These are phyloP conservation scores for Rhabdophis nuchalis DNA, from an alignment of 2,797 vertebrate species.

Conservation along the genomic window DNA sequence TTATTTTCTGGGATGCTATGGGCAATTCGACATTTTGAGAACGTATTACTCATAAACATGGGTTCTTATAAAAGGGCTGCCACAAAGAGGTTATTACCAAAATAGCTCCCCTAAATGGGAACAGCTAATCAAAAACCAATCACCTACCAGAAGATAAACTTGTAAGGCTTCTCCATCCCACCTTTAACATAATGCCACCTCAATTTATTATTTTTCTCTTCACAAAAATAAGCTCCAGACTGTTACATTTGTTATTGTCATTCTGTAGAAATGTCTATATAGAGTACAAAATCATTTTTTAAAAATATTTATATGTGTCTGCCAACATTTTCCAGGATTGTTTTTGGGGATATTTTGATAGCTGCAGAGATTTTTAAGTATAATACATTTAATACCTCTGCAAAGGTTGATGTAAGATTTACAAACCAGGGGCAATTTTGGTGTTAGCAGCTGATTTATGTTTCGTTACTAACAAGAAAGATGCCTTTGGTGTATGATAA, in stretches of 20 bases:
- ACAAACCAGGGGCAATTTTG: not conserved
- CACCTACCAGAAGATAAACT: not conserved
- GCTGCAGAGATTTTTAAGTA: not conserved
- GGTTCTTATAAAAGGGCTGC: not conserved
- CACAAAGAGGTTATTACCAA: not conserved
- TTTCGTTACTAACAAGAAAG: not conserved
- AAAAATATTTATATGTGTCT: not conserved
- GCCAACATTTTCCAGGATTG: not conserved
- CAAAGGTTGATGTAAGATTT: not conserved
- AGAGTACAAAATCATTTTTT: not conserved
- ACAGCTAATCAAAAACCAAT: not conserved
- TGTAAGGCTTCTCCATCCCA: not conserved
- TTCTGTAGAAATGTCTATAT: not conserved
- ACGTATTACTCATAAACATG: not conserved
- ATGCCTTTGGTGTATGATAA: not conserved
- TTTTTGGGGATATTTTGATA: not conserved
- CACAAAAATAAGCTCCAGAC: not conserved
- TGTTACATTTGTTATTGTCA: not conserved
- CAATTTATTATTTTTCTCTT: not conserved
- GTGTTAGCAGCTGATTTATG: not conserved
- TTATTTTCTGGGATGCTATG: not conserved
- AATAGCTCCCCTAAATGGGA: not conserved
- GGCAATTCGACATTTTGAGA: not conserved
- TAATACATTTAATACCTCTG: not conserved
- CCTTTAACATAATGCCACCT: not conserved